Conservation (phyloP, 1,140 invertebrate species). For the Tetranychus urticae region DNA sequence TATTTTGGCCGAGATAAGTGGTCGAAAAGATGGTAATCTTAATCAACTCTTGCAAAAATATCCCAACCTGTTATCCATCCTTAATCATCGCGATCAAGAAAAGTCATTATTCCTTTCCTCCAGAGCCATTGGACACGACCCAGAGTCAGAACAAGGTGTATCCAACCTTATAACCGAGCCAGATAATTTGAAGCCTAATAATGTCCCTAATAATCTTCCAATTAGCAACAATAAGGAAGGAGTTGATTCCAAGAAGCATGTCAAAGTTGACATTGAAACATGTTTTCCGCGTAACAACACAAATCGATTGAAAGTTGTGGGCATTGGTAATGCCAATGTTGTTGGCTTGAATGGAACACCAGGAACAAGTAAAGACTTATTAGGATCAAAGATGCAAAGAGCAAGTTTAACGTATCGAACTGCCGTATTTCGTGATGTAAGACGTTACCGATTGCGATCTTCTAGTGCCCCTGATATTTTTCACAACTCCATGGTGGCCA, state of each 20-base stretch:
- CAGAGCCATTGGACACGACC: neutral
- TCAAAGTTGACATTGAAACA: too few species aligned
- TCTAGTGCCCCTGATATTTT: conserved; percentile 75
- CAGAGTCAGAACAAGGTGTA: too few species aligned
- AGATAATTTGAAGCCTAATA: too few species aligned
- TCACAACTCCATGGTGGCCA: conserved; percentile 61
- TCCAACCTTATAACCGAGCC: too few species aligned
- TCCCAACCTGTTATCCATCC: conserved; percentile 8
- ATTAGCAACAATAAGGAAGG: too few species aligned
- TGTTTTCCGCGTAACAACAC: too few species aligned
- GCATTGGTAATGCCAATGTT: too few species aligned
- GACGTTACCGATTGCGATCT: conserved; percentile 47
- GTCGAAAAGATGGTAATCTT: conserved; percentile 13
- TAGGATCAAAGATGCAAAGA: conserved; percentile 6
- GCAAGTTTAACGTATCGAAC: conserved; percentile 43
- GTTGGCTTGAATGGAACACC: too few species aligned
- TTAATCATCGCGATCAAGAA: neutral
- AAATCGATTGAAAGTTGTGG: too few species aligned
- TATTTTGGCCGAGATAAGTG: conserved; percentile 11
- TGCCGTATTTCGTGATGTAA: conserved; percentile 44
- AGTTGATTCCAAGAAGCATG: too few species aligned
- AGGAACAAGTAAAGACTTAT: too few species aligned
- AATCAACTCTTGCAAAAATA: conserved; percentile 12
- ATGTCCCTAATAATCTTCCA: too few species aligned
- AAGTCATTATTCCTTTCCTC: neutral